Base-by-base conservation (phyloP, 37 sponge, comb jelly and placozoan genomes). In the Spongilla lacustris region DNA sequence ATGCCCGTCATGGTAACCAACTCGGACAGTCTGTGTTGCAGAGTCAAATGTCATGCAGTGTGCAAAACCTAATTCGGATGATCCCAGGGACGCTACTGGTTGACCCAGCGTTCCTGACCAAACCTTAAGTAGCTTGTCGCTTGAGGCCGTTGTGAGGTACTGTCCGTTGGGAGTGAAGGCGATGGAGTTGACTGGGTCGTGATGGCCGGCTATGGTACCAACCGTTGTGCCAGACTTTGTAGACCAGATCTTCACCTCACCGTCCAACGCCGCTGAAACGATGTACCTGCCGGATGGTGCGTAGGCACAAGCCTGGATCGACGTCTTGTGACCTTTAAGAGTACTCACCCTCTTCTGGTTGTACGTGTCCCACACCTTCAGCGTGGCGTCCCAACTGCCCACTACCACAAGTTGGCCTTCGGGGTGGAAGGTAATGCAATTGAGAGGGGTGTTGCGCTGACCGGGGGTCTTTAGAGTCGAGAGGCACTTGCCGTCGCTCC, bases 361-460 rank as follows among this genome's bases (percentile, higher is more conserved):
- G 81, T 91, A 89, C 0, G 91, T 91, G 81, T 97, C 96, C 94
- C 94, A 97, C 14, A 93, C 93, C 74, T 85, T 95, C 68, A 97
- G 31, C 25, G 83, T 82, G 11, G 81, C 50, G 81, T 97, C 96
- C 98, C 98, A 97, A 35, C 92, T 84, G 2, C 98, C 98, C 69
- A 91, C 86, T 8, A 76, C 96, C 23, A 93, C 79, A 9, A 97
- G 81, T 89, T 93, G 94, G 5, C 92, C 94, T 46, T 95, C 96
- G 1, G 98, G 98, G 74, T 97, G 96, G 81, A 95, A 91, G 25
- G 83, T 66, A 17, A 97, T 90, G 68, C 98, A 97, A 82, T 97
- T 97, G 74, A 97, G 77, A 0, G 96, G 96, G 29, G 77, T 88
- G 80, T 87, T 94, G 50, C 75, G 83, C 37, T 33, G 37, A n/a